These are phyloP conservation scores for Tribolium freemani DNA, from an alignment of 2,888 invertebrate genomes.

Conservation along the genomic window DNA sequence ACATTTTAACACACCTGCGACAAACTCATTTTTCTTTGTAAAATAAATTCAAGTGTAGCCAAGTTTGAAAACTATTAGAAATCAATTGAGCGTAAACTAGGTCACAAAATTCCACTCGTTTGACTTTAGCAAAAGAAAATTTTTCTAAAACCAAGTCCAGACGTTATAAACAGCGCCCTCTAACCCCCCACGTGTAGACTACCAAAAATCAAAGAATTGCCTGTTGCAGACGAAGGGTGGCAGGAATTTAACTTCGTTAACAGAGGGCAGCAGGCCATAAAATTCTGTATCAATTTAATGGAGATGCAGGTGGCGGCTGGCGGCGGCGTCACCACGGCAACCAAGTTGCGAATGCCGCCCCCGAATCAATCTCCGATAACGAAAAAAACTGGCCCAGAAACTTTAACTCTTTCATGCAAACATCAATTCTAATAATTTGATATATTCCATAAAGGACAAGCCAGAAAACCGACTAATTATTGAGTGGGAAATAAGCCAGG, in stretches of 20 bases:
- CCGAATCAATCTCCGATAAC: neutral
- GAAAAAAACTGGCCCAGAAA: neutral
- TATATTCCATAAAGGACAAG: no score
- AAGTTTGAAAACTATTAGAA: neutral
- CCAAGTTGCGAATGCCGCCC: neutral
- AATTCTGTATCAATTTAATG: neutral
- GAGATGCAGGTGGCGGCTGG: neutral
- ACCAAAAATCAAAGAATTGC: constrained; percentile 12
- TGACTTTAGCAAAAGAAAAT: no score
- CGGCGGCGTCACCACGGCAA: neutral
- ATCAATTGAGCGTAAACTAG: neutral
- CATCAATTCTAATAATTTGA: no score
- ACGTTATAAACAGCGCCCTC: neutral
- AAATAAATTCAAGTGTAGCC: neutral
- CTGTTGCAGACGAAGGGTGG: neutral
- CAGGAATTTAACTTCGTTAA: neutral
- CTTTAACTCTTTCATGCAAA: no score
- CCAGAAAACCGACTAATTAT: no score
- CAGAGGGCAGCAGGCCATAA: neutral
- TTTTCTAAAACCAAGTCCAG: neutral
- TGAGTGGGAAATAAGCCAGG: no score
- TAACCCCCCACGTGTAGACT: neutral
- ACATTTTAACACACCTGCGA: neutral
- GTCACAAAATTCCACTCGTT: neutral
- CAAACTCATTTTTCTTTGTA: neutral